phyloP scores from a whole-genome alignment of 2,113 vertebrate species.

The Pionites leucogaster region DNA sequence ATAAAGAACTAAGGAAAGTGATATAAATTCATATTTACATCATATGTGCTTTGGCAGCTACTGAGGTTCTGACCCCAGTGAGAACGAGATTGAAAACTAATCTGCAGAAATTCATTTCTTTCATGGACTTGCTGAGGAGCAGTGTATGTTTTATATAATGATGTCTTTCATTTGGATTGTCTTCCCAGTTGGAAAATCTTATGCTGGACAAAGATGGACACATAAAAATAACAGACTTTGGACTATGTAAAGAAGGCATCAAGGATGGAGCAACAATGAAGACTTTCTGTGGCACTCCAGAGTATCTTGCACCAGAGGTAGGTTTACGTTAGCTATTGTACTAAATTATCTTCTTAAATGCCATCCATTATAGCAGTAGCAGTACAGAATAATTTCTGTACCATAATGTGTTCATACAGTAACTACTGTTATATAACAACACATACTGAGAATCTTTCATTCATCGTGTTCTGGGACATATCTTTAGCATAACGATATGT shows the following conservation, averaged over 20 bases:
- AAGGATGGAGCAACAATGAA: constrained; percentile 98
- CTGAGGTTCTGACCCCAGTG: not conserved
- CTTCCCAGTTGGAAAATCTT: constrained; percentile 91
- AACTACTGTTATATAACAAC: not conserved
- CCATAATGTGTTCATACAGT: not conserved
- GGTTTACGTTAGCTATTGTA: not conserved
- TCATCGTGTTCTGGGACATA: not conserved
- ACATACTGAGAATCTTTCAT: not conserved
- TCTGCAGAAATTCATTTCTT: not conserved
- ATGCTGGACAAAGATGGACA: constrained; percentile 98
- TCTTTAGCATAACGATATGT: not conserved
- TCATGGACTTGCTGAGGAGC: not conserved
- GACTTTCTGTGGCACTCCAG: constrained; percentile 98
- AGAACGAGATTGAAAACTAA: not conserved
- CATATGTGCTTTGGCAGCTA: not conserved
- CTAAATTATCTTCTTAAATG: not conserved
- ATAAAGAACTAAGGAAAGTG: not conserved
- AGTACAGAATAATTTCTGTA: not conserved
- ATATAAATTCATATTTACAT: not conserved
- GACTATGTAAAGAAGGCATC: constrained; percentile 97
- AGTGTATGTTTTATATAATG: not conserved
- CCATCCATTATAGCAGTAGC: not conserved
- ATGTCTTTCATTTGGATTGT: not conserved
- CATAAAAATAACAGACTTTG: constrained; percentile 98
- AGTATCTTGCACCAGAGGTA: constrained; percentile 98